These are phyloP conservation scores for Holothuria glaberrima DNA, from an alignment of 35 echinoderm and acorn worm species.

Conservation along the genomic window DNA sequence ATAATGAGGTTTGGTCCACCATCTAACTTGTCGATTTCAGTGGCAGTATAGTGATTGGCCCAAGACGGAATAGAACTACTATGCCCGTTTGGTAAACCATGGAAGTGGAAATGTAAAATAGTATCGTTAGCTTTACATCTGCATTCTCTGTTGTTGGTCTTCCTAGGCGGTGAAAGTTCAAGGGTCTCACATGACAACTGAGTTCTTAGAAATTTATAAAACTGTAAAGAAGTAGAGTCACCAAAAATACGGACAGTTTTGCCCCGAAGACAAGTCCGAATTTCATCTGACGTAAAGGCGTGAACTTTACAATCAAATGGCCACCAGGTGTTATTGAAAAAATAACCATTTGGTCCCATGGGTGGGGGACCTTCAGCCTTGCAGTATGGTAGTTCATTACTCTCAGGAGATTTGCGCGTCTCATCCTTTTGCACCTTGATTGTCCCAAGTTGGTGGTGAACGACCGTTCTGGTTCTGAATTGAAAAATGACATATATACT, in stretches of 20 bases:
- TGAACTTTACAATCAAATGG: slow-evolving; percentile 16
- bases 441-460: no score
- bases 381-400: not conserved
- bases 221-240: slow-evolving; percentile 4
- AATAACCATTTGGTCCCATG: not conserved
- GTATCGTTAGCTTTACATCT: not conserved
- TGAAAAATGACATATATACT: no score
- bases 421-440: no score
- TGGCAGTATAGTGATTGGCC: slow-evolving; percentile 14
- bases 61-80: not conserved
- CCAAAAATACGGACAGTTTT: slow-evolving; percentile 21
- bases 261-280: not conserved
- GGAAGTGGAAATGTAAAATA: slow-evolving; percentile 18
- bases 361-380: slow-evolving; percentile 15
- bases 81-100: slow-evolving; percentile 6
- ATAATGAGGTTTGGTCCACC: slow-evolving; percentile 2
- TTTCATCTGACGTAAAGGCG: not conserved
- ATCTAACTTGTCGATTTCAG: slow-evolving; percentile 8
- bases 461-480: no score
- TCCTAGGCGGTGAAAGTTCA: slow-evolving; percentile 2
- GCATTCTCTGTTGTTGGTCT: not conserved
- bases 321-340: not conserved
- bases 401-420: no score
- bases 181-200: not conserved
- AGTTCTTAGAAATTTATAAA: not conserved